These are phyloP conservation scores for Arctia plantaginis DNA, from an alignment of 2,888 invertebrate genomes.

Conservation along the genomic window DNA sequence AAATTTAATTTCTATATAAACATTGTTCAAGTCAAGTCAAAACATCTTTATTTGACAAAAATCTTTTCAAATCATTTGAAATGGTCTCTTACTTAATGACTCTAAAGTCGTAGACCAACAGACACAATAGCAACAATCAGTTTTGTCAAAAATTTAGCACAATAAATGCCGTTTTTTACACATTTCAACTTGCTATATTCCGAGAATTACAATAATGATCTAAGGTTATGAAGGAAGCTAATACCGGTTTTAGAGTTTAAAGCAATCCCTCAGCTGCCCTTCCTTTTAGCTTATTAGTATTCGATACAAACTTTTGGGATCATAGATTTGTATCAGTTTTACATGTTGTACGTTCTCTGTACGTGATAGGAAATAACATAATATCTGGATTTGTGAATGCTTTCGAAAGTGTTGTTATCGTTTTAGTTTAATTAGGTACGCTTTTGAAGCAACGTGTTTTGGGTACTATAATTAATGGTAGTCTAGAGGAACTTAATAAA, in stretches of 20 bases:
- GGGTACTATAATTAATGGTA: not conserved
- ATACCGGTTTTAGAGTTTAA: constrained; percentile 25
- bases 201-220: constrained; percentile 14
- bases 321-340: constrained; percentile 77
- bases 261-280: constrained; percentile 65
- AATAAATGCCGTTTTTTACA: too few species aligned
- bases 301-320: constrained; percentile 75
- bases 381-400: constrained; percentile 36
- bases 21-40: too few species aligned
- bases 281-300: constrained; percentile 60
- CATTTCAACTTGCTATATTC: too few species aligned
- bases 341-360: constrained; percentile 57
- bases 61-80: too few species aligned
- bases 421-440: constrained; percentile 1
- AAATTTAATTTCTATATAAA: too few species aligned
- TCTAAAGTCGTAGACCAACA: too few species aligned
- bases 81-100: too few species aligned
- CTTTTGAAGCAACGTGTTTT: not conserved
- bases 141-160: too few species aligned
- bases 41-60: too few species aligned
- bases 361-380: constrained; percentile 63
- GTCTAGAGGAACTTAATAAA: not conserved
- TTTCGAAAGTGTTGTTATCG: constrained; percentile 19
- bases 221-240: constrained; percentile 28
- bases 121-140: too few species aligned